Conservation (phyloP, 2,888 invertebrate genomes). For the Dimorphilus gyrociliatus region DNA sequence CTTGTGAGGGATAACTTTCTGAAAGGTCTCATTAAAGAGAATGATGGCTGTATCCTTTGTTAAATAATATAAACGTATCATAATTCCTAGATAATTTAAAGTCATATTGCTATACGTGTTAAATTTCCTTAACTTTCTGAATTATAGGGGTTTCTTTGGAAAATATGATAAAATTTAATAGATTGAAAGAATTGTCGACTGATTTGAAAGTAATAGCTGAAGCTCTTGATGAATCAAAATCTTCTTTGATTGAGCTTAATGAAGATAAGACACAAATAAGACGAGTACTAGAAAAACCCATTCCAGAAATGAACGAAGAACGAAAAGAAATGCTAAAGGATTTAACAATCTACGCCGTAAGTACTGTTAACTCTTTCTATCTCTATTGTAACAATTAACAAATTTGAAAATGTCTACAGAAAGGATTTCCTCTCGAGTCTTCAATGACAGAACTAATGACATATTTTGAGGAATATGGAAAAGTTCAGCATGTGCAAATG, state of each 20-base stretch:
- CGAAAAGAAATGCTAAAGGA: constrained; percentile 56
- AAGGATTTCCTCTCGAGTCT: constrained; percentile 43
- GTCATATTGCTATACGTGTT: constrained; percentile 3
- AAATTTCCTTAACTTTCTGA: constrained; percentile 11
- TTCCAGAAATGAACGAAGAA: constrained; percentile 70
- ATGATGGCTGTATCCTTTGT: constrained; percentile 49
- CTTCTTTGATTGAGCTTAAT: constrained; percentile 55
- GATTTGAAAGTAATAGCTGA: constrained; percentile 54
- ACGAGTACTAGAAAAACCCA: constrained; percentile 52
- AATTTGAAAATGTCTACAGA: constrained; percentile 45
- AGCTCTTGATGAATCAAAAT: constrained; percentile 57
- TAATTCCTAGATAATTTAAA: neutral
- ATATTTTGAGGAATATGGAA: constrained; percentile 54
- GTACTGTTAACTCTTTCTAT: constrained; percentile 8
- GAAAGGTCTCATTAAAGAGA: constrained; percentile 62
- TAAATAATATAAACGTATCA: neutral
- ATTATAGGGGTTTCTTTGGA: constrained; percentile 58
- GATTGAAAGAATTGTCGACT: constrained; percentile 51
- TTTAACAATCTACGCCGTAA: constrained; percentile 58
- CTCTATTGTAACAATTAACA: too few species aligned
- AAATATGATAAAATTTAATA: constrained; percentile 69
- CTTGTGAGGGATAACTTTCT: constrained; percentile 79
- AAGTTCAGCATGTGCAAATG: constrained; percentile 49
- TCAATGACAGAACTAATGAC: constrained; percentile 54
- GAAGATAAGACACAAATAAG: constrained; percentile 56